A percentile compares a stretch with the other conserved stretches of the same genome.
Conservation (phyloP, 2,888 invertebrate genomes). For the Gonocerus acuteangulatus region DNA sequence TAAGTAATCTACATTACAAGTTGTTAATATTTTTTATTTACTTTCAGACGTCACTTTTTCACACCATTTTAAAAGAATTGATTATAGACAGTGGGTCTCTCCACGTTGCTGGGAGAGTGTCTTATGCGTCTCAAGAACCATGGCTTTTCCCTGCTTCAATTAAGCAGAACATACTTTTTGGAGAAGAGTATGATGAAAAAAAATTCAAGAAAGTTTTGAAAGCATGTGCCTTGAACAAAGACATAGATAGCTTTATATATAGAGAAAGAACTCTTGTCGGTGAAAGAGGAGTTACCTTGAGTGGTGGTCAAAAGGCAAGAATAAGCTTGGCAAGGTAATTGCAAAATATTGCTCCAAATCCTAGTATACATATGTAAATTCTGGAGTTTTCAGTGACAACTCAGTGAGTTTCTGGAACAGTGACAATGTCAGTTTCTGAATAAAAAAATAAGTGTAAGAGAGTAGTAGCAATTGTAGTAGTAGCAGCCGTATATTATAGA, state of each 20-base stretch:
- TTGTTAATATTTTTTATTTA: conserved; percentile 3
- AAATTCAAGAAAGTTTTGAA: conserved; percentile 61
- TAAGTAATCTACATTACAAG: too few relatives aligned
- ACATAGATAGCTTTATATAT: conserved; percentile 64
- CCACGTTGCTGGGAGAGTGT: conserved; percentile 57
- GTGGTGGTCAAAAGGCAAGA: conserved; percentile 75
- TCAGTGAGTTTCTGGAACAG: too few relatives aligned
- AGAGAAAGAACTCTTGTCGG: conserved; percentile 73
- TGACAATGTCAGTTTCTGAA: too few relatives aligned
- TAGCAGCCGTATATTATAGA: too few relatives aligned
- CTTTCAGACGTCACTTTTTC: conserved; percentile 56
- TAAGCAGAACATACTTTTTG: conserved; percentile 87
- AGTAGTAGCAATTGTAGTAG: too few relatives aligned
- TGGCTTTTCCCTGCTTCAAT: conserved; percentile 79
- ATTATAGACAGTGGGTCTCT: conserved; percentile 58
- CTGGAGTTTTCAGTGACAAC: too few relatives aligned
- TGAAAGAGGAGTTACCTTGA: conserved; percentile 71
- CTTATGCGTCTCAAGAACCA: conserved; percentile 79
- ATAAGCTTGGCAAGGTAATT: conserved; percentile 63
- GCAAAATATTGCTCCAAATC: conserved; percentile 50
- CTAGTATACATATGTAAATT: too few relatives aligned
- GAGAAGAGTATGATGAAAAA: conserved; percentile 60
- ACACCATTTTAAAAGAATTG: conserved; percentile 70
- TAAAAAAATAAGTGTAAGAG: too few relatives aligned
- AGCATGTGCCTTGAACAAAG: conserved; percentile 57